A percentile compares a stretch with the other conserved stretches of the same genome.
Evolutionary conservation across 2,888 invertebrate species (phyloP).

Genomic region (Plebejus argus): DNA sequence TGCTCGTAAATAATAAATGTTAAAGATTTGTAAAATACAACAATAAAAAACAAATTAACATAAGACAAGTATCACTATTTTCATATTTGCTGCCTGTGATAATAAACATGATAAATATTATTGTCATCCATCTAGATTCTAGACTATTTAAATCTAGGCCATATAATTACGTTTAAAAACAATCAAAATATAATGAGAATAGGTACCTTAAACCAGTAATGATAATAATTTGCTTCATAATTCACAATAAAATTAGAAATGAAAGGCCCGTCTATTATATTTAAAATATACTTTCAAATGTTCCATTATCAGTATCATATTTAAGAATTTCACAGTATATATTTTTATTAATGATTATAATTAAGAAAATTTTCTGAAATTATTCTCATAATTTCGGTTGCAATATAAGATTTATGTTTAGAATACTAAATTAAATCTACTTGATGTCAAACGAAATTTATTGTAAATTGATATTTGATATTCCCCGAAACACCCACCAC

Average conservation of each 20-base stretch:
- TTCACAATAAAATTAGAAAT: not conserved
- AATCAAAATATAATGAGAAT: not conserved
- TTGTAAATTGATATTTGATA: not conserved
- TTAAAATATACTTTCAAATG: too few relatives aligned
- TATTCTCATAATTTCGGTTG: too few relatives aligned
- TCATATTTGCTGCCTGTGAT: not conserved
- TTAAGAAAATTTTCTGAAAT: not conserved
- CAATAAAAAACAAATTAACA: not conserved
- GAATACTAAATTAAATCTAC: too few relatives aligned
- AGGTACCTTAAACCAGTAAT: not conserved
- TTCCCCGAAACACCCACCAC: not conserved
- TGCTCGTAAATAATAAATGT: not conserved
- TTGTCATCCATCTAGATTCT: conserved; percentile 25
- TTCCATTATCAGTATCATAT: not conserved
- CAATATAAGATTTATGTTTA: not conserved
- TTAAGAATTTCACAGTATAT: not conserved
- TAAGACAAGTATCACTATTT: not conserved
- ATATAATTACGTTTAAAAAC: not conserved
- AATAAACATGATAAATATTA: conserved; percentile 12
- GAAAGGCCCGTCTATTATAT: not conserved
- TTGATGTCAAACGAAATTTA: not conserved
- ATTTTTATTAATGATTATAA: not conserved
- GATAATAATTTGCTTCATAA: not conserved
- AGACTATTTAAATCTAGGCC: conserved; percentile 27
- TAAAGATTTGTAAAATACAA: not conserved